Base-by-base conservation (phyloP, 2,888 invertebrate genomes). In the Steinernema carpocapsae region DNA sequence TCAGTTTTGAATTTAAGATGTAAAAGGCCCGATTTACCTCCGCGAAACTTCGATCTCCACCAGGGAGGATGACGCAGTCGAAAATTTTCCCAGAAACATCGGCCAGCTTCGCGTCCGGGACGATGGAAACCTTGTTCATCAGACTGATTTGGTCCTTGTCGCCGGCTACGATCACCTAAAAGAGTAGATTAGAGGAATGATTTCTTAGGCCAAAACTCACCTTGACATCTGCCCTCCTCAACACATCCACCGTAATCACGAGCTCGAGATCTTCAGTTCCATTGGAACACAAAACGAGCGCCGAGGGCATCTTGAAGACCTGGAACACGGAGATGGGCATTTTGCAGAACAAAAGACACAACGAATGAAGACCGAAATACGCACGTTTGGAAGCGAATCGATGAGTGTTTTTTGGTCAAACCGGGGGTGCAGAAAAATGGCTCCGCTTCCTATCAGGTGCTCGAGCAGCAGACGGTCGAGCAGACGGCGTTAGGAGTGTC, bases 221-320 rank as follows among this genome's bases (percentile, higher is more conserved):
- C 32, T 82, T 76, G 56, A 96, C 95, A 74, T 93, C 94, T 17
- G 92, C 95, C 83, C 97, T 91, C 2, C 96, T 91, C 22, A 97
- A 90, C 82, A 97, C 92, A 88, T 97, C 97, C 0, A 92, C 93
- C 0, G 94, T 91, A 80, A 94, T 93, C 17, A 94, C 92, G 7
- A 94, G 92, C 89, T 97, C 97, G 93, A 97, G 95, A 90, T 99
- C 97, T 89, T 99, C 97, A 0, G 94, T 92, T 3, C 97, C 97
- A 75, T 93, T 92, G 0, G 95, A 93, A 77, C 97, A 88, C 78
- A 97, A 91, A 72, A 97, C 91, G 64, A 96, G 88, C 0, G 95
- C 97, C 70, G 84, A 87, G 26, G 76, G 76, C 19, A 72, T 59
- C 59, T 2, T 59, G 19, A 14, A 14, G 43, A 10, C 43, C 19